These are phyloP conservation scores for Melinaea menophilus DNA, from an alignment of 2,888 invertebrate genomes.

Conservation along the genomic window DNA sequence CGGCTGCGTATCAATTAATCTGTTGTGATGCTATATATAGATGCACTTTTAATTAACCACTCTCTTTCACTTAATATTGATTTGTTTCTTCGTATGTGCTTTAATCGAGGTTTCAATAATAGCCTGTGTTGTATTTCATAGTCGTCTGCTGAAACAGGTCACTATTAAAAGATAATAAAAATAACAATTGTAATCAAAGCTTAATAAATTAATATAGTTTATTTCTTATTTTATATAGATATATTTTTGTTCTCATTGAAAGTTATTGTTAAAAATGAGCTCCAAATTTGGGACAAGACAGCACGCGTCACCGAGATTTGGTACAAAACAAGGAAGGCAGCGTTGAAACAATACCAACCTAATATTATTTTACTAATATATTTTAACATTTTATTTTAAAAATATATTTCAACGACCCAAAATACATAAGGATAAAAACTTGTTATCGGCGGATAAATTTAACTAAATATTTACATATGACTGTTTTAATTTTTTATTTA, in stretches of 20 bases:
- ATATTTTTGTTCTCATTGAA: conserved; percentile 22
- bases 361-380: too few relatives aligned
- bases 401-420: too few relatives aligned
- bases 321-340: conserved; percentile 14
- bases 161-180: too few relatives aligned
- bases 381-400: too few relatives aligned
- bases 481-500: too few relatives aligned
- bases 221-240: background rate
- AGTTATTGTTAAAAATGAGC: conserved; percentile 13
- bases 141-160: background rate
- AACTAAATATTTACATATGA: too few relatives aligned
- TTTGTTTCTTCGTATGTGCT: background rate
- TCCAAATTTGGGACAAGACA: conserved; percentile 25
- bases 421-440: too few relatives aligned
- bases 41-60: conserved; percentile 27
- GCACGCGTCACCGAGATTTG: conserved; percentile 23
- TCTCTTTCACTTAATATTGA: conserved; percentile 8
- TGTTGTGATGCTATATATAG: conserved; percentile 28
- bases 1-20: conserved; percentile 23
- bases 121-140: background rate
- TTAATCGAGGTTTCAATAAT: background rate
- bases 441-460: too few relatives aligned
- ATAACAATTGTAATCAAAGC: too few relatives aligned
- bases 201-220: too few relatives aligned
- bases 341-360: conserved; percentile 3